Evolutionary conservation across 1,140 invertebrate species (phyloP).

Genomic region (Bombus turneri): DNA sequence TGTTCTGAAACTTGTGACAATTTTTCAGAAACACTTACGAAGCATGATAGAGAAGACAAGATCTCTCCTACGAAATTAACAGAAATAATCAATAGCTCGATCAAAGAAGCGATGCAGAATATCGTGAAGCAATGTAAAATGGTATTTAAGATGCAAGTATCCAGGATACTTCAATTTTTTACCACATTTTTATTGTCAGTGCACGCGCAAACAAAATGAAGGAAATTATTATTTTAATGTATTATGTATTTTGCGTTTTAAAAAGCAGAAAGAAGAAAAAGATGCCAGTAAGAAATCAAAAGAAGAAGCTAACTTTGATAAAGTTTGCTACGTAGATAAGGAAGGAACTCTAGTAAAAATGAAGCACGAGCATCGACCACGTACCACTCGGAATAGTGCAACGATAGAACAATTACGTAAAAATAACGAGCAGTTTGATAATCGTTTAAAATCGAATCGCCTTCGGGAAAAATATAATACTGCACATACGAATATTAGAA

Average conservation of each 20-base stretch:
- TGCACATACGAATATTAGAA: neutral
- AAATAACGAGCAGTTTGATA: neutral
- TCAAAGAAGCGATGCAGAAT: conserved; percentile 65
- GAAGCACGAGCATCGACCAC: conserved; percentile 1
- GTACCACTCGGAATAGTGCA: neutral
- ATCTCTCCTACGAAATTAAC: conserved; percentile 40
- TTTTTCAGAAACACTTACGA: neutral
- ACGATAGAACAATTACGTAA: too few relatives aligned
- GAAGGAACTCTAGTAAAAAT: neutral
- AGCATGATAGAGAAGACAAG: neutral
- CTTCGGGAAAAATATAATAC: neutral
- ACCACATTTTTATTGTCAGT: neutral
- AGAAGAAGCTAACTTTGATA: neutral
- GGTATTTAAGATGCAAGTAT: conserved; percentile 66
- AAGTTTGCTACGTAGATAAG: neutral
- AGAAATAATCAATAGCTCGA: conserved; percentile 65
- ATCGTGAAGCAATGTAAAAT: conserved; percentile 63
- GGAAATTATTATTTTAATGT: neutral
- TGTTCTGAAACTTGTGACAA: neutral
- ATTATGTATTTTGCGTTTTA: neutral
- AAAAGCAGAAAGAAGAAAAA: conserved; percentile 38
- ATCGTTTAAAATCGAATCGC: conserved; percentile 4
- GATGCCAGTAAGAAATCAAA: neutral
- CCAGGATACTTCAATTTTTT: conserved; percentile 31
- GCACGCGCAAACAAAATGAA: too few relatives aligned